Evolutionary conservation across 2,113 vertebrate genomes (phyloP).

Genomic region (Pluvianellus socialis): DNA sequence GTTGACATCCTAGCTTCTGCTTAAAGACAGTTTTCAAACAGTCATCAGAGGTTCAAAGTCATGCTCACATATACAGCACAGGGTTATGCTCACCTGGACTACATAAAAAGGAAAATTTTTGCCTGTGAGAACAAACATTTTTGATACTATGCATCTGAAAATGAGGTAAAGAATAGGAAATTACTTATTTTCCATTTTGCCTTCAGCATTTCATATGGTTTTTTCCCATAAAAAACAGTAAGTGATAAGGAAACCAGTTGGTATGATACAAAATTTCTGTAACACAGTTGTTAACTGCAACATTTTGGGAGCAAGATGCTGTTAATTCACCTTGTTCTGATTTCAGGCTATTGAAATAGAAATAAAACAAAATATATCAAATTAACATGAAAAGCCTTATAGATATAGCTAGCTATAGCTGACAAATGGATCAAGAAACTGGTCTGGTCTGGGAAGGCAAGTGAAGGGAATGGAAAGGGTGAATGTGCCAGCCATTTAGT

Average conservation of each 20-base stretch:
- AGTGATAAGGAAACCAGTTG: not conserved
- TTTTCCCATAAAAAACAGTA: not conserved
- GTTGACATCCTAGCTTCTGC: accelerated
- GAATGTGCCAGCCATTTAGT: not conserved
- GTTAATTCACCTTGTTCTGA: constrained; percentile 1
- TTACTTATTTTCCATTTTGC: not conserved
- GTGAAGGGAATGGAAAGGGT: not conserved
- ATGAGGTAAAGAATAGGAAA: not conserved
- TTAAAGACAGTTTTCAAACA: not conserved
- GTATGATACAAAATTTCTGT: not conserved
- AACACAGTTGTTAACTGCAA: not conserved
- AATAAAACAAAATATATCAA: not conserved
- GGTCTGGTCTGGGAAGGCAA: no score
- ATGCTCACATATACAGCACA: not conserved
- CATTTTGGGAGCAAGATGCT: not conserved
- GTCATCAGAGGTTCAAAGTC: not conserved
- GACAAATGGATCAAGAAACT: not conserved
- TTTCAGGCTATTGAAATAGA: constrained; percentile 12
- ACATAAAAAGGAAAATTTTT: not conserved
- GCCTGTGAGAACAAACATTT: not conserved
- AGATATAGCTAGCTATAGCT: not conserved
- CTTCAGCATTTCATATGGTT: not conserved
- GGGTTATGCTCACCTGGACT: not conserved
- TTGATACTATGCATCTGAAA: not conserved
- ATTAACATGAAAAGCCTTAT: not conserved